A percentile compares a stretch with the other conserved stretches of the same genome.
These are phyloP conservation scores for Sorex araneus DNA, from an alignment of 2,113 vertebrate genomes.

Conservation along the genomic window DNA sequence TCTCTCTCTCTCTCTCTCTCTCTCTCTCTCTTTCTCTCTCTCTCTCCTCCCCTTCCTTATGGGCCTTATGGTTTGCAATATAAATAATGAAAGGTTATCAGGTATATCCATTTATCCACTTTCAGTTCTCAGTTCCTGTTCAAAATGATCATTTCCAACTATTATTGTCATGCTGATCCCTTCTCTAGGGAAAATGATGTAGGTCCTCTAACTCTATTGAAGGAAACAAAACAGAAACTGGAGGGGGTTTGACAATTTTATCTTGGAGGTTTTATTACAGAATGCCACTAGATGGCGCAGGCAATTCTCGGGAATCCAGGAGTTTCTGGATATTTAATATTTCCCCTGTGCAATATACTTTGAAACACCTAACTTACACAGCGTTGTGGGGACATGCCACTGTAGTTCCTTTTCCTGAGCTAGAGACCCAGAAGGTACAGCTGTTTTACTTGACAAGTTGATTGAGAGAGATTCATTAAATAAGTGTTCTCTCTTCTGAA, in stretches of 20 bases:
- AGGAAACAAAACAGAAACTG: not conserved
- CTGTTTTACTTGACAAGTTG: constrained; percentile 79
- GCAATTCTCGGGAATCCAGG: constrained; percentile 64
- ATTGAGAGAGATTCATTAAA: constrained; percentile 79
- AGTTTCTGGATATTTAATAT: not conserved
- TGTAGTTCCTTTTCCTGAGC: constrained; percentile 56
- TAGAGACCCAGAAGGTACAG: constrained; percentile 69
- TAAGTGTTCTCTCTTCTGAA: constrained; percentile 56
- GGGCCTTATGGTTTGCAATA: no score
- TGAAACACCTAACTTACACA: constrained; percentile 23
- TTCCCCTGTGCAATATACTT: constrained; percentile 19
- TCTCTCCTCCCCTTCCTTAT: no score
- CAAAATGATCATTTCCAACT: no score
- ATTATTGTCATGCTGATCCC: no score
- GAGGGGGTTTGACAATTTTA: rapidly evolving
- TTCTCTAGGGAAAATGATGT: not conserved
- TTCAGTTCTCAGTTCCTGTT: no score
- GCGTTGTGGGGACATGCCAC: constrained; percentile 65
- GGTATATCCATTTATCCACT: no score
- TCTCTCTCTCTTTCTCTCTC: no score
- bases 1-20: no score
- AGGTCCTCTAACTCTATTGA: not conserved
- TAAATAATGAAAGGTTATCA: no score
- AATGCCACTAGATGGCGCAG: constrained; percentile 78
- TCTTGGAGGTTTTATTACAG: constrained; percentile 28